phyloP scores from a whole-genome alignment of 2,888 invertebrate species.

The Drosophila histrio region DNA sequence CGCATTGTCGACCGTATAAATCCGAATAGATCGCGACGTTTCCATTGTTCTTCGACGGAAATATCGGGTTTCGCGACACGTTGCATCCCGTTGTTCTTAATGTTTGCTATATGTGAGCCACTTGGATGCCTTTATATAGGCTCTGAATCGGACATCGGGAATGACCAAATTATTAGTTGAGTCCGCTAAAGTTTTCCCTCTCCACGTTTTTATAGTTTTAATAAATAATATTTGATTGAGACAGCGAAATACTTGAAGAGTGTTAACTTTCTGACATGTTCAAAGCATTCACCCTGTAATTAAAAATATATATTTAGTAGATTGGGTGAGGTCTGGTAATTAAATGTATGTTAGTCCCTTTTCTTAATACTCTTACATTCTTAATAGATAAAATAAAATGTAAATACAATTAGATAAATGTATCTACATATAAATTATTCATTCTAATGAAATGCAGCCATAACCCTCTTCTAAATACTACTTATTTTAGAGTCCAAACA shows the following conservation, averaged over 20 bases:
- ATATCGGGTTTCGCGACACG: not conserved
- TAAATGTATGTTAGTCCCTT: not conserved
- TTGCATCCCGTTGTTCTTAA: constrained; percentile 9
- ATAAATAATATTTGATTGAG: constrained; percentile 14
- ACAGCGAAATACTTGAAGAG: not conserved
- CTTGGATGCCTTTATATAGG: constrained; percentile 38
- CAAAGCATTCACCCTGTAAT: not conserved
- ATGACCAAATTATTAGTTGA: constrained; percentile 21
- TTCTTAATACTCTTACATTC: constrained; percentile 4
- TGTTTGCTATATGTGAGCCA: not conserved
- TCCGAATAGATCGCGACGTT: constrained; percentile 68
- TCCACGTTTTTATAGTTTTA: constrained; percentile 1
- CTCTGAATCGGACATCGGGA: no score
- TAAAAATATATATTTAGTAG: not conserved
- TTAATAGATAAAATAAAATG: not conserved
- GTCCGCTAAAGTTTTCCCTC: constrained; percentile 5
- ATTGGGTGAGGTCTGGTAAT: not conserved
- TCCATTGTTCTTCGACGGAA: not conserved
- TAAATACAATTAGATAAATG: not conserved
- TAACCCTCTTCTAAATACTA: no score
- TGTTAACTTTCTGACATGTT: not conserved
- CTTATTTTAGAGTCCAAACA: no score
- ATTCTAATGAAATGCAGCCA: no score
- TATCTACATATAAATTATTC: not conserved
- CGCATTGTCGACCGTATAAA: constrained; percentile 65